A percentile compares a stretch with the other conserved stretches of the same genome.
Evolutionary conservation across 1,140 invertebrate species (phyloP).

Genomic region (Drosophila guanche): DNA sequence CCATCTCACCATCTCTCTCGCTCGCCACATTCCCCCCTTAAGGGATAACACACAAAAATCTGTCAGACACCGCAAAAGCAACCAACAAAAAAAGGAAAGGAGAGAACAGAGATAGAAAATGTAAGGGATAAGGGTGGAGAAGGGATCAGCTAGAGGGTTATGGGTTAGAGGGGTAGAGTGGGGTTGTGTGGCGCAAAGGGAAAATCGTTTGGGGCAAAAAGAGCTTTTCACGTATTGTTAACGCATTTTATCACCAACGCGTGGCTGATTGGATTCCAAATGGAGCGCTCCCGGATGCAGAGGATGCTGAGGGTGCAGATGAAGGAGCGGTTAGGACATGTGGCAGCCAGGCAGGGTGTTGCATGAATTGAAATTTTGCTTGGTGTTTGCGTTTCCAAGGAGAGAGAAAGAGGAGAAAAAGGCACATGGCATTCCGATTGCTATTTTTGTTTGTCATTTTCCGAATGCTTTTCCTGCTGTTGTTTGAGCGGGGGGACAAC

Average conservation of each 20-base stretch:
- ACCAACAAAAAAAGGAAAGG: conserved; percentile 38
- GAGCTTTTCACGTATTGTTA: conserved; percentile 78
- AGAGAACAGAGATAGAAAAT: too few species aligned
- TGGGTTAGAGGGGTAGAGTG: neutral
- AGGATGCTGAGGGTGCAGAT: neutral
- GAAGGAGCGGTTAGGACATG: neutral
- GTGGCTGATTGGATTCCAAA: conserved; percentile 78
- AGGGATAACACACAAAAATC: conserved; percentile 73
- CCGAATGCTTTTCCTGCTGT: conserved; percentile 37
- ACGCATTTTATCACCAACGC: conserved; percentile 81
- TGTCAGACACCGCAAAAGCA: conserved; percentile 74
- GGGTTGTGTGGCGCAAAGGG: conserved; percentile 20
- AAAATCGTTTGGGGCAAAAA: conserved; percentile 67
- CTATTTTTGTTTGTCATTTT: conserved; percentile 70
- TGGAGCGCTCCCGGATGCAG: conserved; percentile 9
- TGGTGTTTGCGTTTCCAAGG: conserved; percentile 7
- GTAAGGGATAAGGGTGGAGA: too few species aligned
- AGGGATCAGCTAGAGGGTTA: neutral
- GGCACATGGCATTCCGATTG: conserved; percentile 33
- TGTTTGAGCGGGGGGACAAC: conserved; percentile 10
- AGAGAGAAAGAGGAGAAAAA: neutral
- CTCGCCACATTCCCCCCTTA: conserved; percentile 13
- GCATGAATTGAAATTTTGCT: conserved; percentile 47
- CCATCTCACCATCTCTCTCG: neutral
- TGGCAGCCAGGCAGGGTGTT: neutral